Percentiles rank a stretch among this genome's conserved stretches.
Conservation (phyloP, 1,140 invertebrate species). For the Hesperophylax magnus region DNA sequence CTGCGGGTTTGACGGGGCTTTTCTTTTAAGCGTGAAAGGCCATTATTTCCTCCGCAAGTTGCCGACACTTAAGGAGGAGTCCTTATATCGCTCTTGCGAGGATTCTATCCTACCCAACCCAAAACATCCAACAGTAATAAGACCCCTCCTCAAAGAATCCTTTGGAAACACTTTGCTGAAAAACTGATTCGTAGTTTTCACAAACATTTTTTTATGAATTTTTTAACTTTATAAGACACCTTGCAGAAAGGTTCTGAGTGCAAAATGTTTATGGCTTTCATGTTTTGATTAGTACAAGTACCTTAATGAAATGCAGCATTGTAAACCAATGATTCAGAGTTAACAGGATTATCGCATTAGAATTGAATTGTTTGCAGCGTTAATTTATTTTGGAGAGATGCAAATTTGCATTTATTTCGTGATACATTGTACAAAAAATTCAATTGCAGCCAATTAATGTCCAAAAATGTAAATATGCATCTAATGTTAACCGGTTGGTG, state of each 20-base stretch:
- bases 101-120: background rate
- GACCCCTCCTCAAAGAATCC: background rate
- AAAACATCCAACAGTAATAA: background rate
- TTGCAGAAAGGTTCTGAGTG: background rate
- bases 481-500: too few relatives aligned
- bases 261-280: background rate
- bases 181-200: too few relatives aligned
- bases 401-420: too few relatives aligned
- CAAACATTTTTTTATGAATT: too few relatives aligned
- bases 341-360: slow-evolving; percentile 18
- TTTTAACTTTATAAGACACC: too few relatives aligned
- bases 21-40: slow-evolving; percentile 57
- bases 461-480: too few relatives aligned
- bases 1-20: slow-evolving; percentile 52
- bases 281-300: slow-evolving; percentile 5
- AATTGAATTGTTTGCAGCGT: background rate
- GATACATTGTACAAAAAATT: too few relatives aligned
- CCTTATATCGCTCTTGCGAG: background rate
- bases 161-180: too few relatives aligned
- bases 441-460: too few relatives aligned
- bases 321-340: background rate
- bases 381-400: too few relatives aligned
- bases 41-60: slow-evolving; percentile 54
- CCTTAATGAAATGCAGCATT: slow-evolving; percentile 21
- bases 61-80: slow-evolving; percentile 19